These are phyloP conservation scores for Apostichopus parvimensis DNA, from an alignment of 35 echinoderm and acorn worm genomes.

Conservation along the genomic window DNA sequence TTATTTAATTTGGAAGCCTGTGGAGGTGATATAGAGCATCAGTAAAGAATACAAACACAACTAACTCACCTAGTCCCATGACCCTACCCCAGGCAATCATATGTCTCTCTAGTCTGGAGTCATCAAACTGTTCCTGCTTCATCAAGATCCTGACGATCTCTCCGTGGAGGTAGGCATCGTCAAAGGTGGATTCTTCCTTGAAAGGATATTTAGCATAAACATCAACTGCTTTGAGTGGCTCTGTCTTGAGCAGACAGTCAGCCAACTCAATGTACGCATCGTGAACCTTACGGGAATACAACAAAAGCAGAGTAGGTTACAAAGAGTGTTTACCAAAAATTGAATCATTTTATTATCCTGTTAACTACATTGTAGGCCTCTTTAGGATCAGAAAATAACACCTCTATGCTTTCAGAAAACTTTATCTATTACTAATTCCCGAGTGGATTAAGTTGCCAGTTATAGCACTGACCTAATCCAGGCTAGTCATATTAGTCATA, in stretches of 20 bases:
- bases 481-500: too few relatives aligned
- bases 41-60: too few relatives aligned
- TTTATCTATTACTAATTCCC: background rate
- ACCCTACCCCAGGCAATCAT: constrained; percentile 94
- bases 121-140: constrained; percentile 97
- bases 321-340: too few relatives aligned
- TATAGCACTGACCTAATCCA: too few relatives aligned
- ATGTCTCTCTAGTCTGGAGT: constrained; percentile 78
- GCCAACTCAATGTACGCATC: constrained; percentile 97
- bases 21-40: too few relatives aligned
- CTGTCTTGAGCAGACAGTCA: constrained; percentile 77
- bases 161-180: constrained; percentile 95
- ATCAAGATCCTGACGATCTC: constrained; percentile 92
- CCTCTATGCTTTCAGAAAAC: background rate
- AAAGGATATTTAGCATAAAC: constrained; percentile 90
- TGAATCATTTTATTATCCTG: background rate
- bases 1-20: too few relatives aligned
- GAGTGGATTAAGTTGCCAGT: background rate
- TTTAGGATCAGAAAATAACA: background rate
- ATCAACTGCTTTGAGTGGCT: constrained; percentile 90
- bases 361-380: background rate
- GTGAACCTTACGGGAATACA: constrained; percentile 57
- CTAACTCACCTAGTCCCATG: constrained; percentile 83
- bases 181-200: constrained; percentile 84
- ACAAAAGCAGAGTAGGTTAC: background rate